These are phyloP conservation scores for Azorinus chamasolen DNA, from an alignment of 2,888 invertebrate genomes.

Conservation along the genomic window DNA sequence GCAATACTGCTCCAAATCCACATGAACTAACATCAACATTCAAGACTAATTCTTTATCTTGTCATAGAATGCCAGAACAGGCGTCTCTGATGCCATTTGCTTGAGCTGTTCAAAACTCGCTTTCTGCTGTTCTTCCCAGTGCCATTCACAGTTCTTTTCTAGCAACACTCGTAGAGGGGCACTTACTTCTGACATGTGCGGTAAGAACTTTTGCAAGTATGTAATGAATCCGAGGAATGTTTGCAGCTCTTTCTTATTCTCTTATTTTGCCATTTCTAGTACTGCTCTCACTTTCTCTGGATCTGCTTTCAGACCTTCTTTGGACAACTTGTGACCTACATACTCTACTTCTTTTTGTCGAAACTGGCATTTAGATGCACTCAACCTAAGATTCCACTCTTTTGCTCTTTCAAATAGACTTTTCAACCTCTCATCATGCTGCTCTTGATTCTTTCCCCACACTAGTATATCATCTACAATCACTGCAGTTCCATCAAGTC, in stretches of 20 bases:
- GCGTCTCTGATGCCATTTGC: slow-evolving; percentile 19
- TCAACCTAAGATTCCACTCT: slow-evolving; percentile 31
- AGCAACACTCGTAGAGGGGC: slow-evolving; percentile 37
- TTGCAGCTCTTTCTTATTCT: slow-evolving; percentile 21
- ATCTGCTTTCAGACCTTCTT: slow-evolving; percentile 30
- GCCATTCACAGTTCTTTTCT: slow-evolving; percentile 25
- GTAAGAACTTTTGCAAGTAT: slow-evolving; percentile 41
- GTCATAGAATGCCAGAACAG: slow-evolving; percentile 40
- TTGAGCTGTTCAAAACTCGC: slow-evolving; percentile 29
- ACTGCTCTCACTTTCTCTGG: slow-evolving; percentile 41
- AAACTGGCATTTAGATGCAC: slow-evolving; percentile 17
- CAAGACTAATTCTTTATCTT: slow-evolving; percentile 25
- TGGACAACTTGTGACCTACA: slow-evolving; percentile 20
- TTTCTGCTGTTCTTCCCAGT: slow-evolving; percentile 36
- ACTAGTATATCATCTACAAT: slow-evolving; percentile 48
- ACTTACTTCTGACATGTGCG: slow-evolving; percentile 38
- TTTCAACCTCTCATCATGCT: slow-evolving; percentile 31
- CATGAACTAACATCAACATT: slow-evolving; percentile 62
- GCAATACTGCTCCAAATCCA: slow-evolving; percentile 60
- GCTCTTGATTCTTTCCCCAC: slow-evolving; percentile 16
- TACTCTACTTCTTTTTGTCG: slow-evolving; percentile 21
- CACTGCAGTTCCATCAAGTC: slow-evolving; percentile 16
- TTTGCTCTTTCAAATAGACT: slow-evolving; percentile 9
- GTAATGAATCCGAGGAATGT: slow-evolving; percentile 36
- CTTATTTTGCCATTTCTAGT: slow-evolving; percentile 1